Evolutionary conservation across 1,140 invertebrate species (phyloP), one percentile per base, ranked within the genome.

Genomic region (Drosophila pectinifera): DNA sequence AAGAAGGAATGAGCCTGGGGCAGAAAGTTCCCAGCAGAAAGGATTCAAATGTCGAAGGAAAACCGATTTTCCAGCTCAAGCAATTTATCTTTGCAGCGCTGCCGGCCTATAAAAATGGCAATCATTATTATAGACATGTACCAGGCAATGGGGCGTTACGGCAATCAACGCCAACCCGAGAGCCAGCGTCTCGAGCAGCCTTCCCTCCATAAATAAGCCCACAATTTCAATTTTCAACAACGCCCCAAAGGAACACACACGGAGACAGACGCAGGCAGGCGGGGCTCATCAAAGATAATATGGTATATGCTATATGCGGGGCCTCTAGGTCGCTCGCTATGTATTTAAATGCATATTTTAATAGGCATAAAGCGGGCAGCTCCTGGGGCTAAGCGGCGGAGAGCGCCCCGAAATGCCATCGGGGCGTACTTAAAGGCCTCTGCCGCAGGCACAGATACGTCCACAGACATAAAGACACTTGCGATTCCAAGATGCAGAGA

Each of bases 291-390:
- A 34, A 34, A 72, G 68, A 72, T 70, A 45, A 70, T 57, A 70
- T 46, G 53, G 14, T 20, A 45, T 61, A 26, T 38, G 45, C 5
- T 14, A 34, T 64, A 20, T 51, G 49, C 31, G 49, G 49, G 49
- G 18, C n/a, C 49, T 36, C 49, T 36, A 20, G 14, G 36, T 41
- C 39, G 63, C 36, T 45, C n/a, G 26, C 48, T 54, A 53, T 78
- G 64, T 88, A 83, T 88, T 88, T 86, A 86, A 86, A 88, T 86
- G 79, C 83, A 88, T 80, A 83, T 86, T 86, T 88, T 86, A 86
- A 86, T 86, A 88, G 83, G 72, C 83, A 75, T 88, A 86, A 88
- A 86, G 73, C 57, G 72, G 67, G 28, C 63, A 67, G 57, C 63
- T 77, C 78, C 61, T 85, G 55, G 67, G 48, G 24, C 65, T 24